A percentile compares a stretch with the other conserved stretches of the same genome.
These are phyloP conservation scores for Caenorhabditis japonica DNA, from an alignment of 2,888 invertebrate genomes.

Conservation along the genomic window DNA sequence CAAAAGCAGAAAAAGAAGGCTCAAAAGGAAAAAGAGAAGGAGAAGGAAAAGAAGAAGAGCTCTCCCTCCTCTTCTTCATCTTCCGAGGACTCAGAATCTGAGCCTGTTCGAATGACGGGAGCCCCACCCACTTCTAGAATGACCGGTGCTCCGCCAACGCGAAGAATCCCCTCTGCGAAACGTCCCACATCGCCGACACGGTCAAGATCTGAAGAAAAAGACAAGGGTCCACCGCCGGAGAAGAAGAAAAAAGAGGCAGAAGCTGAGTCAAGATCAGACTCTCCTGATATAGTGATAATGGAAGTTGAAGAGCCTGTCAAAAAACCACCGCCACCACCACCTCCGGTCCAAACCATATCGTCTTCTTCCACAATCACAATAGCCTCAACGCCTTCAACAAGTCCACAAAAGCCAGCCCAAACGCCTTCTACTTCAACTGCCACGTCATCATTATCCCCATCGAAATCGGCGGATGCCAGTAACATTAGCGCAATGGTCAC, in stretches of 20 bases:
- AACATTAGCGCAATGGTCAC: conserved; percentile 2
- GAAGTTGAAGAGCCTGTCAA: background rate
- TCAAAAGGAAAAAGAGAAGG: background rate
- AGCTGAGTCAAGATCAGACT: background rate
- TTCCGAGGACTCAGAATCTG: too few species aligned
- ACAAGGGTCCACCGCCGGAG: conserved; percentile 9
- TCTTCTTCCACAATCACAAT: too few species aligned
- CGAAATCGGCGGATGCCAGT: background rate
- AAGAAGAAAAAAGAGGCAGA: background rate
- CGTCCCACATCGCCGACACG: background rate
- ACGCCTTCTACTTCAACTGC: background rate
- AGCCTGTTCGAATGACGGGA: conserved; percentile 6
- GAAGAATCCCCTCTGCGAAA: background rate
- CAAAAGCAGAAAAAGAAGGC: background rate
- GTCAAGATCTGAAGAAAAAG: background rate
- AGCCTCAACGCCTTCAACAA: too few species aligned
- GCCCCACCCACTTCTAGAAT: conserved; percentile 7
- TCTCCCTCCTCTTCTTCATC: background rate
- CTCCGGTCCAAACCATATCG: too few species aligned
- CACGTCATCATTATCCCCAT: background rate
- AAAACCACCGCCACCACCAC: too few species aligned
- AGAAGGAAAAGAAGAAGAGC: conserved; percentile 5
- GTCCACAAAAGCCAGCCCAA: too few species aligned
- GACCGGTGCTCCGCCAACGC: conserved; percentile 14
- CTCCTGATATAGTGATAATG: background rate